Evolutionary conservation across 2,797 vertebrate species (phyloP), one percentile per base, ranked within the genome.

Genomic region (Sebastes elongatus): DNA sequence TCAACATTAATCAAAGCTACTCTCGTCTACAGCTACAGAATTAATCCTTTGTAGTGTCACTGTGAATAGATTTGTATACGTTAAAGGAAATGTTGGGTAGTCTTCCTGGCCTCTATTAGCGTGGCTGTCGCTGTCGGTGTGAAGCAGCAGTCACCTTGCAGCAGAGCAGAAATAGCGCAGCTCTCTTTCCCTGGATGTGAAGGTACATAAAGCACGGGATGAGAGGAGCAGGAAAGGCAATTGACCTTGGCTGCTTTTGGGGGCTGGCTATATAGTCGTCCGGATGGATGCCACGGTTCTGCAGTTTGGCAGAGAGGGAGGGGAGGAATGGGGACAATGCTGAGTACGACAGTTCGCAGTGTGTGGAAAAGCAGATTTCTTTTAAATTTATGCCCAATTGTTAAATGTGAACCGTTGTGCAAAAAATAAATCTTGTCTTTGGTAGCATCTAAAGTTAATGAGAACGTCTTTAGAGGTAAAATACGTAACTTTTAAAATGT

Each of bases 111-210:
- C 65, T 53, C 74, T 57, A 23, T 63, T 83, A 62, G 74, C 23
- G 80, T 70, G 78, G 69, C 68, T 88, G 72, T 88, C 46, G 46
- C 88, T 81, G 38, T 42, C 38, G 64, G 32, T 82, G 70, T 81
- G 62, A 90, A 82, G 83, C 87, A 88, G 90, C 94, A 94, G 94
- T 96, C 95, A 96, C 94, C 96, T 96, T 96, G 95, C 92, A 93
- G 93, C 90, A 83, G 85, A 88, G 91, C 87, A 92, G 92, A 94
- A 95, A 94, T 95, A 94, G 93, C 63, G 67, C 89, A 81, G 91
- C 87, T 84, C 90, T 86, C 87, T 82, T 90, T 88, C 83, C 87
- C 88, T 71, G 82, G 85, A 90, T 91, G 92, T 94, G 91, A 94
- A 93, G 93, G 92, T 90, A 94, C 92, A 95, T 94, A 95, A 95